phyloP scores from a whole-genome alignment of 2,888 invertebrate genomes.

The Oligia strigilis region DNA sequence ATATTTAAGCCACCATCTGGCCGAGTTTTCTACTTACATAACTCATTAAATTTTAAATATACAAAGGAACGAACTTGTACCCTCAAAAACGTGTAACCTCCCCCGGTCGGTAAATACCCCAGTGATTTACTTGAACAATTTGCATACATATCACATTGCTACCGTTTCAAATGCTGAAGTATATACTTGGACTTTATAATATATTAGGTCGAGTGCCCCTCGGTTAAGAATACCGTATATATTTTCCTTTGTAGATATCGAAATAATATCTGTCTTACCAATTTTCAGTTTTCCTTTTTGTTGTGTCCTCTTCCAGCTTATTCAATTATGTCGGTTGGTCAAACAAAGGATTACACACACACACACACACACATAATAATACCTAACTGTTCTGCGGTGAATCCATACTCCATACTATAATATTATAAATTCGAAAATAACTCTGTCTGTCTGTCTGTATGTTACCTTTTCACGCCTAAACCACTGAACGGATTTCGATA shows the following conservation, averaged over 20 bases:
- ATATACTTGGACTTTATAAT: conserved; percentile 48
- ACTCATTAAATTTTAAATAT: conserved; percentile 20
- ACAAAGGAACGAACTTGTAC: conserved; percentile 19
- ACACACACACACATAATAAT: background rate
- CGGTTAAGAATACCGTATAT: conserved; percentile 10
- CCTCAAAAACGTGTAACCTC: conserved; percentile 45
- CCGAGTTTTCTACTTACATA: background rate
- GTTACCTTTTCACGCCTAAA: too few species aligned
- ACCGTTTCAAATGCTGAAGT: conserved; percentile 52
- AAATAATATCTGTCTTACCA: background rate
- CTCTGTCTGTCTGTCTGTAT: too few species aligned
- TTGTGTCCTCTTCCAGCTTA: background rate
- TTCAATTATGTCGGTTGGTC: background rate
- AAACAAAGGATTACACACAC: background rate
- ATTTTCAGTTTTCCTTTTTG: conserved; percentile 1
- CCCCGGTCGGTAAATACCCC: conserved; percentile 48
- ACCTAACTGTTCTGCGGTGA: background rate
- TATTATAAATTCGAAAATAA: too few species aligned
- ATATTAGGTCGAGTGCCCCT: conserved; percentile 39
- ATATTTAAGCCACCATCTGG: background rate
- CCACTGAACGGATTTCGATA: too few species aligned
- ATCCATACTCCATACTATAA: too few species aligned
- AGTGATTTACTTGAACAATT: conserved; percentile 58
- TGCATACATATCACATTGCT: conserved; percentile 58
- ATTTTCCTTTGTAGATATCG: conserved; percentile 39